Evolutionary conservation across 2,113 vertebrate genomes (phyloP).

Genomic region (Vulpes lagopus): DNA sequence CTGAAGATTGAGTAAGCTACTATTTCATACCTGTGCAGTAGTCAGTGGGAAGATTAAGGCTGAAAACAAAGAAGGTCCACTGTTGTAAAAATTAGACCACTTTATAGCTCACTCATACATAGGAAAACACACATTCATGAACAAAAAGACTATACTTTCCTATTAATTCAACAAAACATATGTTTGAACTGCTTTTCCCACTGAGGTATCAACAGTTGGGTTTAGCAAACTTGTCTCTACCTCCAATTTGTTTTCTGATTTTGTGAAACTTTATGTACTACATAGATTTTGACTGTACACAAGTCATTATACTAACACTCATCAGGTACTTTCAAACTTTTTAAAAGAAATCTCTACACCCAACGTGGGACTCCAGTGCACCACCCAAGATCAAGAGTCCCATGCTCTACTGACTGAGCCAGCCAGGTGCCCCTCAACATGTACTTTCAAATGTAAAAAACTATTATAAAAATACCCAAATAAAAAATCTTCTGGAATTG

Average conservation of each 20-base stretch:
- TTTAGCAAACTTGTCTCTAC: conserved; percentile 19
- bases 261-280: not conserved
- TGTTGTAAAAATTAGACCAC: not conserved
- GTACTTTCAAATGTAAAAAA: conserved; percentile 41
- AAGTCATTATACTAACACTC: not conserved
- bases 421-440: not conserved
- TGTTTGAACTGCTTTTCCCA: not conserved
- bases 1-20: not conserved
- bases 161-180: conserved; percentile 25
- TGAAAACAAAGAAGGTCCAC: conserved; percentile 27
- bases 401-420: not conserved
- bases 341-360: not conserved
- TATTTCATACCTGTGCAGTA: conserved; percentile 34
- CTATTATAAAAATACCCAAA: conserved; percentile 38
- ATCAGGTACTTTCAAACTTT: conserved; percentile 10
- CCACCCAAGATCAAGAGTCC: not conserved
- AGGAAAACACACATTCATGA: conserved; percentile 24
- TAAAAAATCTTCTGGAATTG: conserved; percentile 37
- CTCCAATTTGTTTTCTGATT: not conserved
- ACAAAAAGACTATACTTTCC: conserved; percentile 6
- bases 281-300: not conserved
- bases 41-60: not conserved
- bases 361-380: not conserved
- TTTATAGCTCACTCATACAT: not conserved
- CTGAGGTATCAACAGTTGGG: conserved; percentile 34